A percentile compares a stretch with the other conserved stretches of the same genome.
These are phyloP conservation scores for Tyto alba DNA, from an alignment of 2,113 vertebrate species.

Conservation along the genomic window DNA sequence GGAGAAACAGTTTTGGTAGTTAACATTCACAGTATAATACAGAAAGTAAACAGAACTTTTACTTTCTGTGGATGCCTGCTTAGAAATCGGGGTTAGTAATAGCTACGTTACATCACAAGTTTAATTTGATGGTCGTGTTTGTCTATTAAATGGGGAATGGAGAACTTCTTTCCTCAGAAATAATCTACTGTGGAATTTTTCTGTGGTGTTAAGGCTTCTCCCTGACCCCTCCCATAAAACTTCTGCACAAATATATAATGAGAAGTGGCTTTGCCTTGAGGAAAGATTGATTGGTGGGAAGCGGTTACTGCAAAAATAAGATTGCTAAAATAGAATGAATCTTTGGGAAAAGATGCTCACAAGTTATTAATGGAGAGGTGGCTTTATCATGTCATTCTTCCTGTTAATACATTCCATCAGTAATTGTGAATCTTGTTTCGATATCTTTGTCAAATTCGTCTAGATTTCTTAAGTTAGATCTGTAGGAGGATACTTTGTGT, in stretches of 20 bases:
- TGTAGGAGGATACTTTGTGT: constrained; percentile 26
- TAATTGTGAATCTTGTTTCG: constrained; percentile 20
- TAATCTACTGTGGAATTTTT: background rate
- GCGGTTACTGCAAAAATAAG: background rate
- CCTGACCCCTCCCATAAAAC: background rate
- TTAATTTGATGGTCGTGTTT: background rate
- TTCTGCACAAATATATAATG: background rate
- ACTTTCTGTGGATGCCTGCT: background rate
- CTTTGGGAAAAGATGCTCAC: background rate
- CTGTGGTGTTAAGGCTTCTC: background rate
- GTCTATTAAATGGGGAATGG: background rate
- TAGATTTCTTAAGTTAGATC: constrained; percentile 13
- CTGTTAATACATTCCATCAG: background rate
- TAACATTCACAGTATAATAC: background rate
- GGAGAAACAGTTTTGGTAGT: background rate
- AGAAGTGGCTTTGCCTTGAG: background rate
- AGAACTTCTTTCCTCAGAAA: background rate
- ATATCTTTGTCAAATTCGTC: constrained; percentile 16
- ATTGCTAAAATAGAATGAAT: background rate
- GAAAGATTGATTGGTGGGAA: background rate
- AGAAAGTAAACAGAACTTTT: background rate
- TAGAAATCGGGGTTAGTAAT: background rate
- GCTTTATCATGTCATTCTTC: constrained; percentile 2
- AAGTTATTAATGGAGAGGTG: constrained; percentile 35
- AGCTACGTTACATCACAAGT: background rate